These are phyloP conservation scores for Craseonycteris thonglongyai DNA, from an alignment of 2,113 vertebrate species.

Conservation along the genomic window DNA sequence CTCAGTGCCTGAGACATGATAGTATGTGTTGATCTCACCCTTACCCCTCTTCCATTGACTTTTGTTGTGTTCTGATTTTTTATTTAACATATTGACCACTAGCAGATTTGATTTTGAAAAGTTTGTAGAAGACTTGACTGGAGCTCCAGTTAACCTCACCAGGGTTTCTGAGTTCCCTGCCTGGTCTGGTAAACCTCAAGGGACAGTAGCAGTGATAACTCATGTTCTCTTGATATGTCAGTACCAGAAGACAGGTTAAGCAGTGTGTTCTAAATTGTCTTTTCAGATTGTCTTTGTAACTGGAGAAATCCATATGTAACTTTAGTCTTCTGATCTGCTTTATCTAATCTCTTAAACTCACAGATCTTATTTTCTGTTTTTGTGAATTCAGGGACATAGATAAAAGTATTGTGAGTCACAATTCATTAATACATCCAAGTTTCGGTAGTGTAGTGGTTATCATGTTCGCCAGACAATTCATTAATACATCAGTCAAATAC, in stretches of 20 bases:
- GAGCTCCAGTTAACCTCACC: neutral
- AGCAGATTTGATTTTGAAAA: neutral
- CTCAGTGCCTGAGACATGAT: neutral
- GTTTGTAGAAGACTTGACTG: neutral
- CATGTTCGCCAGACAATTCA: no score
- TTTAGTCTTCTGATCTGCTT: neutral
- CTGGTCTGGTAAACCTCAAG: neutral
- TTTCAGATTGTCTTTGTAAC: neutral
- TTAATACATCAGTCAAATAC: neutral
- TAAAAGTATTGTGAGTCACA: neutral
- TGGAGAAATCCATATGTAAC: neutral
- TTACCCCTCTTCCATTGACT: neutral
- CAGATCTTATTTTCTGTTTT: neutral
- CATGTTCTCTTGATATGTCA: accelerated
- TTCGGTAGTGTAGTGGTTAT: no score
- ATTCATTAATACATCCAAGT: neutral
- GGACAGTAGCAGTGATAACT: neutral
- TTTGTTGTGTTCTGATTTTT: neutral
- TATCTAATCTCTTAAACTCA: neutral
- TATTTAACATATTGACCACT: neutral
- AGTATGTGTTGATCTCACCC: neutral
- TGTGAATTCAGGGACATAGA: neutral
- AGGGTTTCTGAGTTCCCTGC: neutral
- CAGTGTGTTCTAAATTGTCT: neutral
- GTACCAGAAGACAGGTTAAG: neutral